Conservation (phyloP, 2,113 vertebrate species). For the Takifugu flavidus region DNA sequence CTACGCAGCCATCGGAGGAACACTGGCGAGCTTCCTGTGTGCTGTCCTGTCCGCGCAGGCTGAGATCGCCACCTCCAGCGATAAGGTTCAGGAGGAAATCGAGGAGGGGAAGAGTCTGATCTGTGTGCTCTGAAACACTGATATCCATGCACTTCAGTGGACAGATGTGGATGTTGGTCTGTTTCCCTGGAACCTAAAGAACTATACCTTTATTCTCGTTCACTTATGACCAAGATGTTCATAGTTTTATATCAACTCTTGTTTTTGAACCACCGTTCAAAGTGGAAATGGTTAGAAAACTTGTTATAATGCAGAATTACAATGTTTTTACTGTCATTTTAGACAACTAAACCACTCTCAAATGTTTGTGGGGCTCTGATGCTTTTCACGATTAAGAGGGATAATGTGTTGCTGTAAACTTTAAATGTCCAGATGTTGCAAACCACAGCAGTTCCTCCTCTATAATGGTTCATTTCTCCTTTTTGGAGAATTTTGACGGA, state of each 20-base stretch:
- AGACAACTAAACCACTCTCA: slow-evolving; percentile 11
- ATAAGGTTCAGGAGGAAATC: slow-evolving; percentile 98
- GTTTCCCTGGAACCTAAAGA: background rate
- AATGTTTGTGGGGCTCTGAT: no score
- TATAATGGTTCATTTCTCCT: no score
- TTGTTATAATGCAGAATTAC: background rate
- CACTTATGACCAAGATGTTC: slow-evolving; percentile 21
- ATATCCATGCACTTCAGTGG: background rate
- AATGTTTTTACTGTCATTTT: slow-evolving; percentile 3
- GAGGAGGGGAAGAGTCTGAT: slow-evolving; percentile 97
- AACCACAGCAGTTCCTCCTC: no score
- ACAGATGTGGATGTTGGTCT: background rate
- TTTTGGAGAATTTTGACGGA: no score
- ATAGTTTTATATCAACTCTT: slow-evolving; percentile 21
- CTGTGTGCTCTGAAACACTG: slow-evolving; percentile 85
- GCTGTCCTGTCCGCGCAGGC: slow-evolving; percentile 93
- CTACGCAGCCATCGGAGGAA: slow-evolving; percentile 92
- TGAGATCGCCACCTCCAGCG: slow-evolving; percentile 97
- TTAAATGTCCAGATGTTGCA: no score
- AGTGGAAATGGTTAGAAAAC: slow-evolving; percentile 6
- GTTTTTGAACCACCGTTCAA: slow-evolving; percentile 27
- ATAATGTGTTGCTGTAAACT: no score
- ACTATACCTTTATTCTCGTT: background rate
- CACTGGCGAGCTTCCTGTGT: slow-evolving; percentile 89
- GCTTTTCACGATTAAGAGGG: no score